phyloP scores from a whole-genome alignment of 2,888 invertebrate genomes.

The Calliopum simillimum region DNA sequence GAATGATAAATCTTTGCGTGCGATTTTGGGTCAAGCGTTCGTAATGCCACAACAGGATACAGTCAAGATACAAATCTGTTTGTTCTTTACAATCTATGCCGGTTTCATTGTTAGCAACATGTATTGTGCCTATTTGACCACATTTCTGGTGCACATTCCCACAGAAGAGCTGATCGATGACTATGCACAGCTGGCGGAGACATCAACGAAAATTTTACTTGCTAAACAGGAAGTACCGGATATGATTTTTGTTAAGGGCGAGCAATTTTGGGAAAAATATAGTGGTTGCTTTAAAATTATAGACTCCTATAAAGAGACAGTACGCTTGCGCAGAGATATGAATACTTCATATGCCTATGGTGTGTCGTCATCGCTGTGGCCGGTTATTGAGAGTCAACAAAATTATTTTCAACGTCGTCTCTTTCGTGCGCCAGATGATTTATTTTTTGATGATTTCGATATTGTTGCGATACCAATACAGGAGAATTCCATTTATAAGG shows the following conservation, averaged over 20 bases:
- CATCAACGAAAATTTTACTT: slow-evolving; percentile 38
- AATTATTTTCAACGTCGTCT: slow-evolving; percentile 34
- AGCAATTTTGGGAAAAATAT: slow-evolving; percentile 9
- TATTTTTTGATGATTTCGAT: slow-evolving; percentile 33
- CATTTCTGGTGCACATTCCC: slow-evolving; percentile 37
- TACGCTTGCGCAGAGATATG: not conserved
- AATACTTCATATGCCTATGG: slow-evolving; percentile 36
- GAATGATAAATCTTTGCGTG: slow-evolving; percentile 40
- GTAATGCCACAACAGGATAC: slow-evolving; percentile 1
- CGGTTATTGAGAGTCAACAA: slow-evolving; percentile 38
- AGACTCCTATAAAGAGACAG: not conserved
- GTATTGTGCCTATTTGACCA: slow-evolving; percentile 41
- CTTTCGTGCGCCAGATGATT: slow-evolving; percentile 35
- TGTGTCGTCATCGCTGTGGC: slow-evolving; percentile 36
- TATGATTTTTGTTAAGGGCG: not conserved
- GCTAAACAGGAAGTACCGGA: not conserved
- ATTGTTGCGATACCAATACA: slow-evolving; percentile 35
- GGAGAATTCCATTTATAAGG: slow-evolving; percentile 39
- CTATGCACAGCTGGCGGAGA: slow-evolving; percentile 39
- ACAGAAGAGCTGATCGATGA: slow-evolving; percentile 35
- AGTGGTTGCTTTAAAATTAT: slow-evolving; percentile 6
- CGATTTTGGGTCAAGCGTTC: slow-evolving; percentile 41
- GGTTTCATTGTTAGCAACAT: slow-evolving; percentile 40
- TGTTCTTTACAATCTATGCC: slow-evolving; percentile 34
- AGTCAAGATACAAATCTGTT: slow-evolving; percentile 33